These are phyloP conservation scores for Hyposmocoma kahamanoa DNA, from an alignment of 1,140 invertebrate species.

Conservation along the genomic window DNA sequence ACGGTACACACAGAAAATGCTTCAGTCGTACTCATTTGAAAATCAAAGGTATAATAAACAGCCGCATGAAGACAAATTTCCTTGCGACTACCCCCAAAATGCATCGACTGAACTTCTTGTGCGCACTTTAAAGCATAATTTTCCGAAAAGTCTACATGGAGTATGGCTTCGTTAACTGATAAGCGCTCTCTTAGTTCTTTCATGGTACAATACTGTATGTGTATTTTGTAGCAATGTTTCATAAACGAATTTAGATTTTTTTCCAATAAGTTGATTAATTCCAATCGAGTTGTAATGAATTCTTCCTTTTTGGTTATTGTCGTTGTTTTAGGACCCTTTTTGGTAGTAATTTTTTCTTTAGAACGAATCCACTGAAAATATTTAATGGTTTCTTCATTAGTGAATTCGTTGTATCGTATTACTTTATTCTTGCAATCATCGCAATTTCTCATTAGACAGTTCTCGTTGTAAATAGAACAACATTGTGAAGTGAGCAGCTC, in stretches of 20 bases:
- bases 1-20: constrained; percentile 11
- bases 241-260: not conserved
- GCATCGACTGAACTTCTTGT: constrained; percentile 13
- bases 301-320: not conserved
- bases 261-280: not conserved
- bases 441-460: not conserved
- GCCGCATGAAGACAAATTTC: constrained; percentile 7
- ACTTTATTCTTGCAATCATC: not conserved
- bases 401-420: not conserved
- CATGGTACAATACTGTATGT: constrained; percentile 5
- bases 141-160: constrained; percentile 19
- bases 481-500: not conserved
- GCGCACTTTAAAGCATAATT: constrained; percentile 14
- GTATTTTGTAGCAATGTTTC: constrained; percentile 6
- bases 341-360: not conserved
- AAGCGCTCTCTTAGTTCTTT: constrained; percentile 4
- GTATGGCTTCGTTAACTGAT: not conserved
- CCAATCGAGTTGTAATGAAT: not conserved
- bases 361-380: not conserved
- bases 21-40: not conserved
- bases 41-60: constrained; percentile 10
- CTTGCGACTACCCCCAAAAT: constrained; percentile 11
- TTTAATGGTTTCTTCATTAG: not conserved
- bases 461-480: not conserved
- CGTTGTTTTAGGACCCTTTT: not conserved